phyloP scores from a whole-genome alignment of 1,140 invertebrate species.

The Calliphora vicina region DNA sequence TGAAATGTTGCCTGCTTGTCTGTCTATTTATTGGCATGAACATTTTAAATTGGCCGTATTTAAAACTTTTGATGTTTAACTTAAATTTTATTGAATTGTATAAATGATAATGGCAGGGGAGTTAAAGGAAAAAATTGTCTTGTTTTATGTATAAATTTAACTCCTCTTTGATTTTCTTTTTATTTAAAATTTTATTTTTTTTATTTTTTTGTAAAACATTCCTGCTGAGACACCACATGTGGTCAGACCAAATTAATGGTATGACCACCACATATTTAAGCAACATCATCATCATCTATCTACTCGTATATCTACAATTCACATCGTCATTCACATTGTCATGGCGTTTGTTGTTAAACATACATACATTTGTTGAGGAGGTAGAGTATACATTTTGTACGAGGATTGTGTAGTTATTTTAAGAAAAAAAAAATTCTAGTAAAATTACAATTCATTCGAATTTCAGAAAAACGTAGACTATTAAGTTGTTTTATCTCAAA shows the following conservation, averaged over 20 bases:
- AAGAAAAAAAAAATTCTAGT: too few species aligned
- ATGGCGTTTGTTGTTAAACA: neutral
- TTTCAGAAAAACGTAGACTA: too few species aligned
- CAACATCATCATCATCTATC: conserved; percentile 4
- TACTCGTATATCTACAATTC: neutral
- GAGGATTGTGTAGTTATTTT: neutral
- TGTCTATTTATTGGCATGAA: neutral
- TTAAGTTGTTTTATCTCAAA: too few species aligned
- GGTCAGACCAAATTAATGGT: conserved; percentile 17
- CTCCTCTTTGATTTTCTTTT: neutral
- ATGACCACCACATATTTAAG: conserved; percentile 11
- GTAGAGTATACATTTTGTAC: neutral
- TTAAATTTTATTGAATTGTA: neutral
- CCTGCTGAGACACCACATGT: conserved; percentile 28
- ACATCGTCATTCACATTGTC: neutral
- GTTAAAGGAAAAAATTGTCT: too few species aligned
- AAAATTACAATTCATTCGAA: too few species aligned
- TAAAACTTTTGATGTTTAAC: neutral
- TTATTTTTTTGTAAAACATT: neutral
- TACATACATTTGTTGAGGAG: neutral
- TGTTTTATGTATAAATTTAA: neutral
- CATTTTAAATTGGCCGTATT: neutral
- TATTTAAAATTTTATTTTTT: too few species aligned
- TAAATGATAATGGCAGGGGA: neutral
- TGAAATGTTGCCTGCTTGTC: neutral